phyloP scores from a whole-genome alignment of 1,140 invertebrate species.

The Drosophila pseudoobscura region DNA sequence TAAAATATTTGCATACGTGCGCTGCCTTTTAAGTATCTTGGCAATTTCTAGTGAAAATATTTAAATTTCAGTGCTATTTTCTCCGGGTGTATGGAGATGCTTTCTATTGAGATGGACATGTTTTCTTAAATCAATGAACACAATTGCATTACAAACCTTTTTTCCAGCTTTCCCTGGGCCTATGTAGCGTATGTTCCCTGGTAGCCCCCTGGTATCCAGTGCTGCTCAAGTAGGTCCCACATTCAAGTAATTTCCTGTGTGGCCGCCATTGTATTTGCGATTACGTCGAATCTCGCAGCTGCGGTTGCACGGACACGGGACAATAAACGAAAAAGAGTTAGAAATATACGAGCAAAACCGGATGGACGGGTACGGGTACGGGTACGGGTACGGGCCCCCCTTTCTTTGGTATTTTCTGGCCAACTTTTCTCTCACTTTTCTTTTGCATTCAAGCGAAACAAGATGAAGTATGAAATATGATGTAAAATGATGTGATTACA shows the following conservation, averaged over 20 bases:
- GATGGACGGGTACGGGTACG: not conserved
- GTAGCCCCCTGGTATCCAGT: slow-evolving; percentile 14
- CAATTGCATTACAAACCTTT: not conserved
- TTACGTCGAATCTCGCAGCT: slow-evolving; percentile 11
- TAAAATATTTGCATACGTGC: no score
- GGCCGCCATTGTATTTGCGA: slow-evolving; percentile 29
- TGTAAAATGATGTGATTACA: slow-evolving; percentile 80
- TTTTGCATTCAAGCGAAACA: slow-evolving; percentile 45
- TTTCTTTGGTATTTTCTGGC: not conserved
- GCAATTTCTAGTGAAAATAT: no score
- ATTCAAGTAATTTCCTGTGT: slow-evolving; percentile 69
- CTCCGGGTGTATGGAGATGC: no score
- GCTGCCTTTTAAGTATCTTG: no score
- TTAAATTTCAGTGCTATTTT: no score
- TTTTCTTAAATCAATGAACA: not conserved
- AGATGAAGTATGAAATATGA: slow-evolving; percentile 79
- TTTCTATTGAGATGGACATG: no score
- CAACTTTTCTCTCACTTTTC: slow-evolving; percentile 12
- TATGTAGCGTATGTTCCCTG: slow-evolving; percentile 11
- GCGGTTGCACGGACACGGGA: not conserved
- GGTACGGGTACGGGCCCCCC: not conserved
- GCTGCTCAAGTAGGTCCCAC: slow-evolving; percentile 20
- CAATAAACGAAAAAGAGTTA: slow-evolving; percentile 50
- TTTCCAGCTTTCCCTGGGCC: not conserved
- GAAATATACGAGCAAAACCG: slow-evolving; percentile 20